A percentile compares a stretch with the other conserved stretches of the same genome.
Evolutionary conservation across 2,888 invertebrate species (phyloP).

Genomic region (Proisotoma minuta): DNA sequence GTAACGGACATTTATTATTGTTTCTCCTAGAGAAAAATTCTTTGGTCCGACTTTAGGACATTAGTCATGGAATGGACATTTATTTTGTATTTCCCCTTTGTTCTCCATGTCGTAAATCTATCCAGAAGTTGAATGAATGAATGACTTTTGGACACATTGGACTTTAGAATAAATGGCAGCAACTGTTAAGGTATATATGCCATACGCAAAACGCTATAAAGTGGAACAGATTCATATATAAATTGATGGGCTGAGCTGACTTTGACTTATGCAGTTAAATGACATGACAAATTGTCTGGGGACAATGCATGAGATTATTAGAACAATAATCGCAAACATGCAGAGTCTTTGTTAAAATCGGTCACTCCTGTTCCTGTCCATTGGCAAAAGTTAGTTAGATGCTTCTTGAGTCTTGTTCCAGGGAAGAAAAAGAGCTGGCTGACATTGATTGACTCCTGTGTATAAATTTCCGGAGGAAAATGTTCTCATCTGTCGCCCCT

Average conservation of each 20-base stretch:
- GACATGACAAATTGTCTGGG: not conserved
- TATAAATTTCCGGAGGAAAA: no score
- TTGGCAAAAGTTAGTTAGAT: no score
- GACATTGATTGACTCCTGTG: no score
- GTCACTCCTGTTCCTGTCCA: not conserved
- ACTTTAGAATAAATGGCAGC: no score
- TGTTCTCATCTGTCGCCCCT: not conserved
- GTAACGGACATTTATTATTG: slow-evolving; percentile 15
- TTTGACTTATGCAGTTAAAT: no score
- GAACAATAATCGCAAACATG: not conserved
- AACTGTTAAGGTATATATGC: no score
- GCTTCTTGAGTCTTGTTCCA: no score
- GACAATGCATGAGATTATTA: not conserved
- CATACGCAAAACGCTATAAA: no score
- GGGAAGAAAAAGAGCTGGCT: no score
- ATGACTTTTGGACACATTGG: not conserved
- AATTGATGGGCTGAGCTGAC: no score
- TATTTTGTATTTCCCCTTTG: not conserved
- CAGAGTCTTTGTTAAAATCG: not conserved
- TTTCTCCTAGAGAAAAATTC: slow-evolving; percentile 1
- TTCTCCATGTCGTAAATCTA: slow-evolving; percentile 1
- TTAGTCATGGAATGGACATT: slow-evolving; percentile 5
- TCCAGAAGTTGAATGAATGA: not conserved
- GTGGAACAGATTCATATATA: no score
- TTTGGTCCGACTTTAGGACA: not conserved